Conservation (phyloP, 2,888 invertebrate genomes). For the Isoperla grammatica region DNA sequence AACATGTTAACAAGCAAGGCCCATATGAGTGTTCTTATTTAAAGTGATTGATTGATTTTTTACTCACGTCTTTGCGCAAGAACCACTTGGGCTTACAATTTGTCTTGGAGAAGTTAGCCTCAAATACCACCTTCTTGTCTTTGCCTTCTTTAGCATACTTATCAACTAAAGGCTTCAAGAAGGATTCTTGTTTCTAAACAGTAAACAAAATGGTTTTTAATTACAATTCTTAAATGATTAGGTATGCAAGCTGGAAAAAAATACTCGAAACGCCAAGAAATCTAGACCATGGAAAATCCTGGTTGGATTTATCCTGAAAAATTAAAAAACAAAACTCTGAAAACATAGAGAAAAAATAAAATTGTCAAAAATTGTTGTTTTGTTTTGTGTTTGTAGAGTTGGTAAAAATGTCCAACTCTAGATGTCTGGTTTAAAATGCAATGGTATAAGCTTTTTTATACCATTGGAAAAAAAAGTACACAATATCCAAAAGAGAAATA, state of each 20-base stretch:
- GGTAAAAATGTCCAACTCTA: too few relatives aligned
- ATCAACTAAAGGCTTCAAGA: constrained; percentile 91
- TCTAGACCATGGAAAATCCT: constrained; percentile 1
- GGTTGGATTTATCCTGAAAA: constrained; percentile 36
- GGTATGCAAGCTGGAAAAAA: constrained; percentile 18
- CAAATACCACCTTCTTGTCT: constrained; percentile 90
- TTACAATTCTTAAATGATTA: constrained; percentile 15
- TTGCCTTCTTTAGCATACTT: constrained; percentile 92
- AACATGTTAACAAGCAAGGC: too few relatives aligned
- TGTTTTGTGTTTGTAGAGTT: background rate
- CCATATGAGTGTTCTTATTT: background rate
- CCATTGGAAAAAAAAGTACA: too few relatives aligned
- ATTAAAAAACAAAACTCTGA: constrained; percentile 34
- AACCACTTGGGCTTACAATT: constrained; percentile 91
- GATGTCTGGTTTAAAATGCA: too few relatives aligned
- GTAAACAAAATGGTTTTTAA: constrained; percentile 19
- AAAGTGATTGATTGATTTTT: background rate
- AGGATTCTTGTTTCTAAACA: constrained; percentile 83
- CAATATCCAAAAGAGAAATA: background rate
- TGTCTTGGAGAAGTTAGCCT: constrained; percentile 94
- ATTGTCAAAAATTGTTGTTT: constrained; percentile 33
- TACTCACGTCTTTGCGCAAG: constrained; percentile 85
- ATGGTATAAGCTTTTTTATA: too few relatives aligned
- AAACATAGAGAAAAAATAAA: constrained; percentile 35
- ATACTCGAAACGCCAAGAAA: constrained; percentile 38